Percentiles rank a stretch among this genome's conserved stretches.
Evolutionary conservation across 1,140 invertebrate species (phyloP).

Genomic region (Babylonia areolata): DNA sequence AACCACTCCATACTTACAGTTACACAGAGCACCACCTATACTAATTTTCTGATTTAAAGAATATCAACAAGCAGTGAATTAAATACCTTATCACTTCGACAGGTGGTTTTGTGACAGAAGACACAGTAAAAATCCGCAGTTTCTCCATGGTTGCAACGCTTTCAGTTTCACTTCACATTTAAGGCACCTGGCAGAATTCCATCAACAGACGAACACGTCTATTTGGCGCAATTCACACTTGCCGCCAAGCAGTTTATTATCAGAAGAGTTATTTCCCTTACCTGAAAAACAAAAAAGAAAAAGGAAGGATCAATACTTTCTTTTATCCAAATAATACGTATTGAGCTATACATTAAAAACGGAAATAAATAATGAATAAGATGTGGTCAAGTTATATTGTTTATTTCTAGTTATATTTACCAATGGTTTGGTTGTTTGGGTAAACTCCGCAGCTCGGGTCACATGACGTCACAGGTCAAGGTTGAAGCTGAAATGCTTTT

Average conservation of each 20-base stretch:
- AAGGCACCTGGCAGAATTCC: not conserved
- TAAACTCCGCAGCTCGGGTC: too few species aligned
- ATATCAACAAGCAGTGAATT: not conserved
- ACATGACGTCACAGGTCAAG: too few species aligned
- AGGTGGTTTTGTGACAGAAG: conserved; percentile 14
- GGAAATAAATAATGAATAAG: too few species aligned
- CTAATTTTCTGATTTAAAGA: not conserved
- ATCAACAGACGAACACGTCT: not conserved
- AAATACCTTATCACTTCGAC: conserved; percentile 17
- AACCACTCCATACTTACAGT: not conserved
- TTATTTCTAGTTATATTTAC: too few species aligned
- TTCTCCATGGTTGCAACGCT: conserved; percentile 8
- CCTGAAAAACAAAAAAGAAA: too few species aligned
- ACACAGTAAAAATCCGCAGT: conserved; percentile 12
- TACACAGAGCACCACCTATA: not conserved
- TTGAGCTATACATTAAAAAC: too few species aligned
- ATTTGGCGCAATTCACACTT: conserved; percentile 11
- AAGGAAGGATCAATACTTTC: too few species aligned
- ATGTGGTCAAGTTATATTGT: too few species aligned
- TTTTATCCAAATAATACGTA: too few species aligned
- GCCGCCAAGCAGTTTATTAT: not conserved
- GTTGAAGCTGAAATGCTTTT: too few species aligned
- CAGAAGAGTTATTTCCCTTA: not conserved
- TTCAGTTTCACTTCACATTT: not conserved
- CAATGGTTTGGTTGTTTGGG: too few species aligned